Conservation (phyloP, 2,888 invertebrate species). For the Cephus rjabovi region DNA sequence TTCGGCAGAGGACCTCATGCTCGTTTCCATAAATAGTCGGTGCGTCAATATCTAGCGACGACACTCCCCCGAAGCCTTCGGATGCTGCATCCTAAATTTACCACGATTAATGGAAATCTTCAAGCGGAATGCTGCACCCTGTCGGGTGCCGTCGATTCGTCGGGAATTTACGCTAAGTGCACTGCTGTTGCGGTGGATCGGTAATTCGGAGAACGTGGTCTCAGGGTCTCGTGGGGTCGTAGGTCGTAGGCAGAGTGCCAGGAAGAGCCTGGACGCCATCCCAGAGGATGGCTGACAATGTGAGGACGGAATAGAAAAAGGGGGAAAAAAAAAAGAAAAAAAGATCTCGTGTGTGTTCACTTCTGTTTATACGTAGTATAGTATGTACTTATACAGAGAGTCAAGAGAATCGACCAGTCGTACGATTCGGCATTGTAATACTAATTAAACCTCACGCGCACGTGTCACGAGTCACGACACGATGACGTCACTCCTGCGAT, state of each 20-base stretch:
- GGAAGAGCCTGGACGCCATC: constrained; percentile 36
- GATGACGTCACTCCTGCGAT: constrained; percentile 57
- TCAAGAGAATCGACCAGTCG: constrained; percentile 12
- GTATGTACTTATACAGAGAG: neutral
- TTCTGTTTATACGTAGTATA: neutral
- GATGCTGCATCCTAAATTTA: neutral
- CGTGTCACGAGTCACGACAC: constrained; percentile 58
- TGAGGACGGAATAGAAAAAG: neutral
- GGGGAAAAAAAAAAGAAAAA: too few relatives aligned
- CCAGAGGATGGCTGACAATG: neutral
- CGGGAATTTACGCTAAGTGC: constrained; percentile 59
- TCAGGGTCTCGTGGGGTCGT: constrained; percentile 57
- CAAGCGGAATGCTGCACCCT: neutral
- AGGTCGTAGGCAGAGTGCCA: constrained; percentile 62
- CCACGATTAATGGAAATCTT: constrained; percentile 1
- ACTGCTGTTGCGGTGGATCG: constrained; percentile 55
- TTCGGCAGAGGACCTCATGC: neutral
- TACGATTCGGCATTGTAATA: constrained; percentile 57
- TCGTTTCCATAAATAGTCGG: neutral
- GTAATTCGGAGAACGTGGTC: constrained; percentile 63
- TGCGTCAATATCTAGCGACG: neutral
- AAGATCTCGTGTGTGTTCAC: neutral
- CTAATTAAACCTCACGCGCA: constrained; percentile 60
- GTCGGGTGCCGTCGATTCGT: constrained; percentile 9
- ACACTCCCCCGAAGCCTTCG: neutral